Base-by-base conservation (phyloP, 1,140 invertebrate species). In the Augochlora pura region DNA sequence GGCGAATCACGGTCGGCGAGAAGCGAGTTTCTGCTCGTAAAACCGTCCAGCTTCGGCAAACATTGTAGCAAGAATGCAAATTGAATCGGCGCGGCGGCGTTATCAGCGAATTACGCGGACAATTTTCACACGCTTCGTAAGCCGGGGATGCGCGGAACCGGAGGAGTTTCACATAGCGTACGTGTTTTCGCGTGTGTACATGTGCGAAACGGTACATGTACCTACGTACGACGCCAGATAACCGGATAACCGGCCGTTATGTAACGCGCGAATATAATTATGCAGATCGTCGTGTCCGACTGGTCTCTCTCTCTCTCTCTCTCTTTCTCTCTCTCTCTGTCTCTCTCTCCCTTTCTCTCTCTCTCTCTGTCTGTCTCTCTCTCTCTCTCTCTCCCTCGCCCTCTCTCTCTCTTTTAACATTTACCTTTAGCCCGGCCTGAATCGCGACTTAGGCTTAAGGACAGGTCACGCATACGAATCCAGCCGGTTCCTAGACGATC, bases 201-300 rank as follows among this genome's bases (percentile, higher is more conserved):
- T 14, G 16, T 7, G 49, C 49, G 49, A 52, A 32, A 52, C 49
- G 49, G 49, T 52, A 52, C 49, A 21, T 21, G 49, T 52, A 46
- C 42, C 12, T 46, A 52, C 16, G 82, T 80, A 75, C 70, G 74
- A 71, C 71, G 62, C n/a, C 60, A 67, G 85, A 88, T 85, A 88
- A 87, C 87, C 87, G 87, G 85, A 86, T 84, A 89, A 85, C 83
- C 66, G 73, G 63, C 76, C 18, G 75, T 91, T 91, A 89, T 69
- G 85, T 90, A 91, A 90, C 78, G 75, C 72, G 81, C 75, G 84
- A 86, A 89, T 81, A 80, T 89, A 89, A 90, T 90, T 90, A 91
- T 90, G 90, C 89, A 89, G 87, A 90, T 86, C 83, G 70, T 25
- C 16, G 71, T 64, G 77, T 69, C 62, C 42, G 78, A 65, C 76